Conservation (phyloP, 53 echinoderm and acorn worm genomes). For the Actinopyga echinites region DNA sequence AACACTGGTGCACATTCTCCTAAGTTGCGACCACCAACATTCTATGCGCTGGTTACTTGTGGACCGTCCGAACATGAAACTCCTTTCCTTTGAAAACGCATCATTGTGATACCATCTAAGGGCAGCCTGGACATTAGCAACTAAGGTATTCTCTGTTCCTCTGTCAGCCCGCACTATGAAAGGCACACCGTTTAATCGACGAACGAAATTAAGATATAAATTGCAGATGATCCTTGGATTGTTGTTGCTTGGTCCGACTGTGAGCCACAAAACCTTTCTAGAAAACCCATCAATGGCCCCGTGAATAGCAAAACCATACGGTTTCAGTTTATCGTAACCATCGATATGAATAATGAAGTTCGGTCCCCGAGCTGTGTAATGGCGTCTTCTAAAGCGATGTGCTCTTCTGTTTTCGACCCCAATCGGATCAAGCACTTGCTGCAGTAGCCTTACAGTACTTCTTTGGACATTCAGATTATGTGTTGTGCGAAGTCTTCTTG, state of each 20-base stretch:
- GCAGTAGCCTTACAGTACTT: constrained; percentile 22
- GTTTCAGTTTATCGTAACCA: constrained; percentile 68
- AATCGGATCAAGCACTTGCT: constrained; percentile 50
- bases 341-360: constrained; percentile 51
- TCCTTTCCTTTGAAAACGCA: neutral
- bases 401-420: constrained; percentile 52
- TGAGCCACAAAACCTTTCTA: constrained; percentile 58
- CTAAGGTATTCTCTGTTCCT: constrained; percentile 61
- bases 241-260: constrained; percentile 58
- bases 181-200: constrained; percentile 33
- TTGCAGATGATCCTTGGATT: constrained; percentile 39
- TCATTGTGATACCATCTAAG: too few relatives aligned
- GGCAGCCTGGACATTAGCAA: too few relatives aligned
- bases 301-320: constrained; percentile 65
- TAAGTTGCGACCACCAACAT: constrained; percentile 62
- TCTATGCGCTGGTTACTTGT: constrained; percentile 68
- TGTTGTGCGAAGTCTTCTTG: constrained; percentile 21
- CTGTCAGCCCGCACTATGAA: constrained; percentile 57
- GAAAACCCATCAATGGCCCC: constrained; percentile 72
- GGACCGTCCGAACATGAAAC: constrained; percentile 67
- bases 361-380: constrained; percentile 48
- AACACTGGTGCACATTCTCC: neutral
- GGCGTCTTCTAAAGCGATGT: constrained; percentile 46
- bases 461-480: constrained; percentile 37
- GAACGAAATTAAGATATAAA: constrained; percentile 19